These are phyloP conservation scores for Papilio demoleus DNA, from an alignment of 2,888 invertebrate genomes.

Conservation along the genomic window DNA sequence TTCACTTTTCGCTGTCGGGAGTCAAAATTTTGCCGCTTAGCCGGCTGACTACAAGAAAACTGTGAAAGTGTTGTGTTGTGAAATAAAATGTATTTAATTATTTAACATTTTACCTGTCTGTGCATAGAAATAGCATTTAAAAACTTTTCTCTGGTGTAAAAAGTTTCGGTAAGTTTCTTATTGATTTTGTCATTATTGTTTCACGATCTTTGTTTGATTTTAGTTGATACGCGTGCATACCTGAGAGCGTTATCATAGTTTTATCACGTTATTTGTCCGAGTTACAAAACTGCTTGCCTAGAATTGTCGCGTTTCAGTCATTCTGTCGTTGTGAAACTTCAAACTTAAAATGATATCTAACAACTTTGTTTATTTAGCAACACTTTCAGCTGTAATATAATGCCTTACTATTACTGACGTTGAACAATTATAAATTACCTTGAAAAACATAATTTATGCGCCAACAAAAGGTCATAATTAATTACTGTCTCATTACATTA, in stretches of 20 bases:
- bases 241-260: conserved; percentile 57
- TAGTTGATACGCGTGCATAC: conserved; percentile 50
- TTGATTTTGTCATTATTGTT: conserved; percentile 35
- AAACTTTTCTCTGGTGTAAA: conserved; percentile 48
- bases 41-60: conserved; percentile 55
- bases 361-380: neutral
- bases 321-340: conserved; percentile 32
- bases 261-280: conserved; percentile 49
- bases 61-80: conserved; percentile 70
- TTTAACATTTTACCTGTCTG: conserved; percentile 55
- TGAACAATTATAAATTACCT: conserved; percentile 22
- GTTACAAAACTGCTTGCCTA: conserved; percentile 29
- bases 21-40: conserved; percentile 60
- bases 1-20: conserved; percentile 48
- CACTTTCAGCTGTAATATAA: conserved; percentile 1
- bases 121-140: conserved; percentile 52
- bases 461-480: conserved; percentile 25
- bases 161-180: conserved; percentile 61
- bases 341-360: neutral
- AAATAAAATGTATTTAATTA: conserved; percentile 73
- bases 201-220: conserved; percentile 45
- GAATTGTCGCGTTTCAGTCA: conserved; percentile 23
- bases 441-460: conserved; percentile 16
- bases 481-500: conserved; percentile 9
- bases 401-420: conserved; percentile 11